A percentile compares a stretch with the other conserved stretches of the same genome.
Conservation (phyloP, 2,888 invertebrate species). For the Lissocephala sabroskyi region DNA sequence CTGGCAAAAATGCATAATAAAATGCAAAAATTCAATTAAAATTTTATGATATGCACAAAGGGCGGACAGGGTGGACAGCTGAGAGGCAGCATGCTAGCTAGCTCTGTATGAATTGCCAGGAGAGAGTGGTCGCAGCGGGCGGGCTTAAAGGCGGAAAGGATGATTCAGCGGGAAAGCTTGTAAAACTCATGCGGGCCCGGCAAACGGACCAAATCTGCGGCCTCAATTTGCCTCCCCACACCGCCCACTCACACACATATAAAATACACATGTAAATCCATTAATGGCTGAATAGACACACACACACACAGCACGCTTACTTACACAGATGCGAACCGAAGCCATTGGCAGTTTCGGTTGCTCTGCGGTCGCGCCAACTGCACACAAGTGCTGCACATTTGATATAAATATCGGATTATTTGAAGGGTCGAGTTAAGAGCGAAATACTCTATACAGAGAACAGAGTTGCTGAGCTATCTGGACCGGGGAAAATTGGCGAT, state of each 20-base stretch:
- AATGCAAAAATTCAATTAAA: conserved; percentile 60
- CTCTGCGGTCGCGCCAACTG: conserved; percentile 45
- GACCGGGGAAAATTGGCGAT: too few relatives aligned
- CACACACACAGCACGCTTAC: conserved; percentile 3
- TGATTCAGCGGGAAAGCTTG: too few relatives aligned
- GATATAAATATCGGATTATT: conserved; percentile 15
- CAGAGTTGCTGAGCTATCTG: too few relatives aligned
- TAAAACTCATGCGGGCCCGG: too few relatives aligned
- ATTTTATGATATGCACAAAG: conserved; percentile 54
- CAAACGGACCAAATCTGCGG: conserved; percentile 28
- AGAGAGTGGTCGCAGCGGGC: too few relatives aligned
- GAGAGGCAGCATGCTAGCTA: neutral
- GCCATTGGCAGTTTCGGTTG: conserved; percentile 45
- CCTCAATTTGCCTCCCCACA: conserved; percentile 20
- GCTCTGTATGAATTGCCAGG: too few relatives aligned
- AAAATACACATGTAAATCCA: neutral
- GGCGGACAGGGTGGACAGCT: conserved; percentile 8
- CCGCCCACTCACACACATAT: conserved; percentile 2
- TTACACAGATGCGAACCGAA: conserved; percentile 27
- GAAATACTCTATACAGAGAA: too few relatives aligned
- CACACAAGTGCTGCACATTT: conserved; percentile 50
- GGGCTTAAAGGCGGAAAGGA: too few relatives aligned
- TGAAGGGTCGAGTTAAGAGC: too few relatives aligned
- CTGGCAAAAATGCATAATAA: conserved; percentile 44
- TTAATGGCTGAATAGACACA: neutral